A percentile compares a stretch with the other conserved stretches of the same genome.
Conservation (phyloP, 2,797 vertebrate species). For the Scleropages formosus region DNA sequence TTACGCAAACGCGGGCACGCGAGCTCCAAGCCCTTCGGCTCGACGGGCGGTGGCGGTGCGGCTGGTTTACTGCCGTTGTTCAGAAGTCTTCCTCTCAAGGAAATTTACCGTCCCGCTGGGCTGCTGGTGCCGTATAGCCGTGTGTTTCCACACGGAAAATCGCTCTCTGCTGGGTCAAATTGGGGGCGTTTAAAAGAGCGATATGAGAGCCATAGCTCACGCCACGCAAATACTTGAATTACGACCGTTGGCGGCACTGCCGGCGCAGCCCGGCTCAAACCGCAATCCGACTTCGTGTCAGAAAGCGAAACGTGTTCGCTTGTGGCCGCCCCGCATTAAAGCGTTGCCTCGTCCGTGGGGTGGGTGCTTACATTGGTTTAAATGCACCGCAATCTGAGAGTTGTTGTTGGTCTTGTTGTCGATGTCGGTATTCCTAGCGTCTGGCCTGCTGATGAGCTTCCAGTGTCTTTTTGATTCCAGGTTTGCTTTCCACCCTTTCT, state of each 20-base stretch:
- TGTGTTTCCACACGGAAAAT: conserved; percentile 23
- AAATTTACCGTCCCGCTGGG: conserved; percentile 9
- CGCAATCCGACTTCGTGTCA: background rate
- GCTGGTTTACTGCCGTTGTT: conserved; percentile 31
- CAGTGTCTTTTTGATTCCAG: background rate
- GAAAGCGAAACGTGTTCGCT: background rate
- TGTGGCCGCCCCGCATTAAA: background rate
- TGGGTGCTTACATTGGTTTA: no score
- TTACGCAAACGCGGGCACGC: conserved; percentile 27
- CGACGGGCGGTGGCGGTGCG: no score
- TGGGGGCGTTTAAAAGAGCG: background rate
- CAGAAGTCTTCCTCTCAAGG: conserved; percentile 8
- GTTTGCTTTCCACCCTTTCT: background rate
- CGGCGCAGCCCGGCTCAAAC: background rate
- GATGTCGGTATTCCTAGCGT: background rate
- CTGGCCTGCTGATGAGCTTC: background rate
- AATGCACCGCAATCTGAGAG: background rate
- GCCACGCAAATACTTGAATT: background rate
- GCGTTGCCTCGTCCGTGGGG: background rate
- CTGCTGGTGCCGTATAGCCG: background rate
- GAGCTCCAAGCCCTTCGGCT: background rate
- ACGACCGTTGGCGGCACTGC: background rate
- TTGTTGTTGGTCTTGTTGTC: background rate
- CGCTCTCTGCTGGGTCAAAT: conserved; percentile 15
- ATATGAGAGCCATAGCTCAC: background rate